Evolutionary conservation across 2,797 vertebrate species (phyloP).

Genomic region (Arnoldichthys spilopterus): DNA sequence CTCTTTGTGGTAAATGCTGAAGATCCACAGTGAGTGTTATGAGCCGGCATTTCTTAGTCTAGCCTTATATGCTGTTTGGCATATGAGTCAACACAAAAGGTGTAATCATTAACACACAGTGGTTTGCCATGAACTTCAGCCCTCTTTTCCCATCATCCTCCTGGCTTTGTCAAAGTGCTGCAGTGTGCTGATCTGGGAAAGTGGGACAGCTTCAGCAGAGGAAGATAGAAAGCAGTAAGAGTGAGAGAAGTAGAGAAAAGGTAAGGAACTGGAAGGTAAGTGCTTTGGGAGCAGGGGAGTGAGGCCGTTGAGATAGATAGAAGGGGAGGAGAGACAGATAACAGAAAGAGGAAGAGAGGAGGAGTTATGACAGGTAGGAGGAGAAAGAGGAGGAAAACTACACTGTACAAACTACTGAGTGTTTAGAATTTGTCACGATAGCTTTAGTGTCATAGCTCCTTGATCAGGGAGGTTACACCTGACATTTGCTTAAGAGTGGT

Average conservation of each 20-base stretch:
- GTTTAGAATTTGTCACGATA: no score
- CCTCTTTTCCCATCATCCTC: slow-evolving; percentile 54
- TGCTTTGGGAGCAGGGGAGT: neutral
- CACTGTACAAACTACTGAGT: neutral
- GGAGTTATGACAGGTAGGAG: slow-evolving; percentile 4
- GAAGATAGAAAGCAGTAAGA: slow-evolving; percentile 13
- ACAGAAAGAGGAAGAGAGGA: slow-evolving; percentile 25
- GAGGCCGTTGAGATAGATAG: slow-evolving; percentile 8
- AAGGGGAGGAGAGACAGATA: slow-evolving; percentile 13
- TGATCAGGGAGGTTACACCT: neutral
- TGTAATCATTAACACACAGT: slow-evolving; percentile 75
- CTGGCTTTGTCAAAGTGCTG: slow-evolving; percentile 1
- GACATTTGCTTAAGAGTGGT: neutral
- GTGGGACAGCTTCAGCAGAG: slow-evolving; percentile 5
- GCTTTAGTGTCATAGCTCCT: neutral
- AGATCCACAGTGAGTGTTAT: neutral
- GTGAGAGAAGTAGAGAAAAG: slow-evolving; percentile 26
- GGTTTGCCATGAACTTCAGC: slow-evolving; percentile 72
- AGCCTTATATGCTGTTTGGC: no score
- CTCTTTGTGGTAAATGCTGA: neutral
- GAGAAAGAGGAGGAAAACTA: neutral
- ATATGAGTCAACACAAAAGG: neutral
- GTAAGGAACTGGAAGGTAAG: slow-evolving; percentile 61
- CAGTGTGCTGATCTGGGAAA: slow-evolving; percentile 25
- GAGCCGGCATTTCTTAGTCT: neutral